Evolutionary conservation across 2,888 invertebrate genomes (phyloP).

Genomic region (Mylabris sibirica): DNA sequence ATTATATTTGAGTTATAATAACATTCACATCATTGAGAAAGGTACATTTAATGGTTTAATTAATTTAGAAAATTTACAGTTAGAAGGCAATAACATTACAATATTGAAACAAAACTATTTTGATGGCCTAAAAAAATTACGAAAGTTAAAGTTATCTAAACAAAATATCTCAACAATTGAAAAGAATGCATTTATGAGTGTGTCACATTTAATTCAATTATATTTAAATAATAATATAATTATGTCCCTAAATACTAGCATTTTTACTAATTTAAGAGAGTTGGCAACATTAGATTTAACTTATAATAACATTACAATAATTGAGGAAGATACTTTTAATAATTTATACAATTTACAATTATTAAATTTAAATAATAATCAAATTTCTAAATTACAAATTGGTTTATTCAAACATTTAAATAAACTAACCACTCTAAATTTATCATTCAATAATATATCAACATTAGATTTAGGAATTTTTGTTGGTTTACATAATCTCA

Average conservation of each 20-base stretch:
- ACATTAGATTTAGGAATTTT: slow-evolving; percentile 7
- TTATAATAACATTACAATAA: no score
- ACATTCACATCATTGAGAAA: neutral
- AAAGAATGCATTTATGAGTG: neutral
- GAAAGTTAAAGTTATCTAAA: neutral
- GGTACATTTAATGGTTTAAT: slow-evolving; percentile 4
- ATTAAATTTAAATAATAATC: neutral
- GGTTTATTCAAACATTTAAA: slow-evolving; percentile 3
- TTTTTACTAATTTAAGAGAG: slow-evolving; percentile 5
- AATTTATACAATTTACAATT: neutral
- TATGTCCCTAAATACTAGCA: neutral
- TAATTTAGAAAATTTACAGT: neutral
- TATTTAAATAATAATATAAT: neutral
- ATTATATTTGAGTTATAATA: slow-evolving; percentile 14
- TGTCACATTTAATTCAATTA: neutral
- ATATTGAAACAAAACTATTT: neutral
- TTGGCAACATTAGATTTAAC: no score
- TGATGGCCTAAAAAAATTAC: neutral
- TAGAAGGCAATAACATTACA: neutral
- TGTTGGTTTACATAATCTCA: slow-evolving; percentile 3
- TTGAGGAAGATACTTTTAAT: neutral
- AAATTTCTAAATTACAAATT: neutral
- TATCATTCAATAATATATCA: neutral
- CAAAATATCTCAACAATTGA: neutral
- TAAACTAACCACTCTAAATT: neutral